These are phyloP conservation scores for Bombycilla garrulus DNA, from an alignment of 2,113 vertebrate genomes.

Conservation along the genomic window DNA sequence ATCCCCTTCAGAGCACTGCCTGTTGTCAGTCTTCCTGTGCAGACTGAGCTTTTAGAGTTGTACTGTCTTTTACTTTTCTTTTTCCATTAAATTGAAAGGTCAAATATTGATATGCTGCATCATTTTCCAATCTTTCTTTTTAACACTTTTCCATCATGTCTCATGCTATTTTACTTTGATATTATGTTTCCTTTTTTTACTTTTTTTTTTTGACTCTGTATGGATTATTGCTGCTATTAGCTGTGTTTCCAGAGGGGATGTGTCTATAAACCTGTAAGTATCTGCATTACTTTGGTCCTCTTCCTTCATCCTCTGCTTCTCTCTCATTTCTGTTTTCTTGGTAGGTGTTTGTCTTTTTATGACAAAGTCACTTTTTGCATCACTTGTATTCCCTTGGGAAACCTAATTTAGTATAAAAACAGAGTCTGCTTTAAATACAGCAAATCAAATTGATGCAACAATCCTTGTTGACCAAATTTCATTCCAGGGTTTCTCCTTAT, in stretches of 20 bases:
- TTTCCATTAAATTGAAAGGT: not conserved
- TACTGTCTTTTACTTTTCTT: not conserved
- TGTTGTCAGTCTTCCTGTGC: not conserved
- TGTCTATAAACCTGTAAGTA: constrained; percentile 85
- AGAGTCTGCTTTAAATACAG: not conserved
- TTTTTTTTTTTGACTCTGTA: not conserved
- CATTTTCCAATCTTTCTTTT: not conserved
- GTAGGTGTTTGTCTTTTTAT: not conserved
- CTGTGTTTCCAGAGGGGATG: constrained; percentile 85
- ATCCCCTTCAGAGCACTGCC: not conserved
- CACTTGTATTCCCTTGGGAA: not conserved
- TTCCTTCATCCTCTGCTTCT: not conserved
- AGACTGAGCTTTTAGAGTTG: not conserved
- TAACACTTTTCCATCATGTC: not conserved
- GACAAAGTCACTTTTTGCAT: not conserved
- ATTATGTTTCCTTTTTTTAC: not conserved
- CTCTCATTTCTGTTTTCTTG: not conserved
- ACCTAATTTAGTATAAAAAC: not conserved
- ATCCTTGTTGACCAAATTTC: not conserved
- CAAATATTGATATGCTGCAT: not conserved
- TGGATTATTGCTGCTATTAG: constrained; percentile 67
- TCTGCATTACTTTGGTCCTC: not conserved
- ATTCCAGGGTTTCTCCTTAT: not conserved
- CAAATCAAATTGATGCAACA: not conserved
- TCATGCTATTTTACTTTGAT: constrained; percentile 1